A percentile compares a stretch with the other conserved stretches of the same genome.
phyloP scores from a whole-genome alignment of 2,113 vertebrate genomes.

The Clarias batrachus region DNA sequence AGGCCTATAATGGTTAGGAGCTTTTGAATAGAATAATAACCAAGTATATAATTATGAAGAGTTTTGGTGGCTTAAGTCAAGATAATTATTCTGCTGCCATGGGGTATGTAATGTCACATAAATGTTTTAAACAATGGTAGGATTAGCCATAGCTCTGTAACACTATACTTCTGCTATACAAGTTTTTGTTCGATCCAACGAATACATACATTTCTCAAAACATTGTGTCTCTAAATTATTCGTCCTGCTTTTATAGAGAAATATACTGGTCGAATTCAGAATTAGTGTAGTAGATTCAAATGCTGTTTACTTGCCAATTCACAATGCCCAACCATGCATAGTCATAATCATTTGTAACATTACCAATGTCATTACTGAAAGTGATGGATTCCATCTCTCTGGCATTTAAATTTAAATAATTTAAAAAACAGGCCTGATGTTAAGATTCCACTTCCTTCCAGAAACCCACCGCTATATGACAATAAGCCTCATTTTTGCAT shows the following conservation, averaged over 20 bases:
- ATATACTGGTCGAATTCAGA: not conserved
- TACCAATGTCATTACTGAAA: not conserved
- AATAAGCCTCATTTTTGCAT: too few relatives aligned
- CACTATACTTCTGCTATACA: not conserved
- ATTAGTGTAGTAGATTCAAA: not conserved
- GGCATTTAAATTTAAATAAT: too few relatives aligned
- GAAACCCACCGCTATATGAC: too few relatives aligned
- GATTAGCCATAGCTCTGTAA: not conserved
- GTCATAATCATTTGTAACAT: not conserved
- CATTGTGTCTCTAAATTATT: not conserved
- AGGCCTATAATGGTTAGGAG: not conserved
- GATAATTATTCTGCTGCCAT: not conserved
- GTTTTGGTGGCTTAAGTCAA: not conserved
- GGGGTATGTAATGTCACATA: not conserved
- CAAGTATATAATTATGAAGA: not conserved
- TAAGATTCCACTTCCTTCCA: too few relatives aligned
- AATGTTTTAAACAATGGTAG: not conserved
- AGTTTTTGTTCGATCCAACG: not conserved
- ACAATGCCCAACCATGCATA: not conserved
- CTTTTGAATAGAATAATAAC: not conserved
- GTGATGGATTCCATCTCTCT: not conserved
- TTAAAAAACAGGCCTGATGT: too few relatives aligned
- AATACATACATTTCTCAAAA: not conserved
- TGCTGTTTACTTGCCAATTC: not conserved
- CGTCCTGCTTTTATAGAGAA: not conserved